These are phyloP conservation scores for Adelognathus sp. DNA, from an alignment of 2,888 invertebrate species.

Conservation along the genomic window DNA sequence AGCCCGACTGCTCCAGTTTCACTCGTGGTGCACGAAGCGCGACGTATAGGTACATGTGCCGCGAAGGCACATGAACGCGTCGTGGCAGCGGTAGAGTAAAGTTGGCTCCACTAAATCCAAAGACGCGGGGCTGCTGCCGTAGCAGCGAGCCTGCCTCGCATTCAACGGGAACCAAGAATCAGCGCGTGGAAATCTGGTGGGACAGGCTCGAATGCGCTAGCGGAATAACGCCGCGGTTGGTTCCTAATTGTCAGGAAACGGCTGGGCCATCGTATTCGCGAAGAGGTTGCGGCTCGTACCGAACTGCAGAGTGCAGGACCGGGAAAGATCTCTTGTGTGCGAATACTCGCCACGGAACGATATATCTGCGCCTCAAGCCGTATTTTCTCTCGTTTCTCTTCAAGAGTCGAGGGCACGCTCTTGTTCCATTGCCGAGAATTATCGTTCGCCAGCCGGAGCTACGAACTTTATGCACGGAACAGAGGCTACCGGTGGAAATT, in stretches of 20 bases:
- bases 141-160: conserved; percentile 26
- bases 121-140: too few relatives aligned
- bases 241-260: conserved; percentile 56
- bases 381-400: conserved; percentile 18
- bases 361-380: background rate
- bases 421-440: conserved; percentile 18
- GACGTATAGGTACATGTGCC: conserved; percentile 51
- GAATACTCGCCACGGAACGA: conserved; percentile 17
- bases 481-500: conserved; percentile 22
- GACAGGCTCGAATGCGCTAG: conserved; percentile 34
- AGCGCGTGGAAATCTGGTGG: conserved; percentile 32
- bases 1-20: conserved; percentile 59
- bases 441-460: conserved; percentile 11
- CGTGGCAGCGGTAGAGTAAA: conserved; percentile 50
- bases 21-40: conserved; percentile 45
- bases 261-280: conserved; percentile 43
- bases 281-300: conserved; percentile 15
- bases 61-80: conserved; percentile 56
- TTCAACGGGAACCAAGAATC: conserved; percentile 38
- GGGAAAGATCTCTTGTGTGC: conserved; percentile 1
- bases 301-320: too few relatives aligned
- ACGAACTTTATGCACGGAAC: conserved; percentile 25
- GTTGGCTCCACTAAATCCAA: conserved; percentile 60
- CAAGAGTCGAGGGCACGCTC: conserved; percentile 4
- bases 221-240: conserved; percentile 48